Evolutionary conservation across 2,113 vertebrate species (phyloP), one percentile per base, ranked within the genome.

Genomic region (Cromileptes altivelis): DNA sequence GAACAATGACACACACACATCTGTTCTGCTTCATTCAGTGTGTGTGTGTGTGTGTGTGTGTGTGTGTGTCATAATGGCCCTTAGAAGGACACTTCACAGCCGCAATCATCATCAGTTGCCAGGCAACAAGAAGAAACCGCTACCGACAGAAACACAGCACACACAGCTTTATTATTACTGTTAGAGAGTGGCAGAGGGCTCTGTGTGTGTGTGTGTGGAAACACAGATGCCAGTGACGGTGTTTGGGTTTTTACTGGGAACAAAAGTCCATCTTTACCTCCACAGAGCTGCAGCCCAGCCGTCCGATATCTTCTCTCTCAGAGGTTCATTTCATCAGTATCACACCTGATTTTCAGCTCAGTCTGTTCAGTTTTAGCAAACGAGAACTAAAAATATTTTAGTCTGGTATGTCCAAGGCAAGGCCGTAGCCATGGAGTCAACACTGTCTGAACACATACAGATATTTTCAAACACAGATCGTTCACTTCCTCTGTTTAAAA

Each of bases 41-140:
- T 62, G 42, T 52, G 75, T 63, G 67, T 79, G 50, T 61, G 62
- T 77, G 62, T 69, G 87, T 75, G 80, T 52, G 85, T 72, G 83
- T 77, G 79, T 71, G 69, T 82, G 79, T 89, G 4, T 87, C 70
- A 83, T 90, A 92, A 92, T 86, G 85, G 87, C 64, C 85, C 64
- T 91, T 69, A 80, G 75, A 91, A 92, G 90, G 92, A 93, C 91
- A 92, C 90, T 92, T 86, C 83, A 92, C 82, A 73, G 88, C 70
- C 78, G 78, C 80, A 89, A 91, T 92, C 89, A 92, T 91, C 91
- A 91, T 90, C 87, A 78, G 92, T 93, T 93, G 90, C 92, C 81
- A 81, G 83, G 92, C 91, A 93, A 93, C 92, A 85, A 74, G 80
- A 40, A 81, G 76, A 88, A 89, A 91, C 82, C 19, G 70, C 68